Evolutionary conservation across 2,113 vertebrate species (phyloP).

Genomic region (Tetraodon nigroviridis): DNA sequence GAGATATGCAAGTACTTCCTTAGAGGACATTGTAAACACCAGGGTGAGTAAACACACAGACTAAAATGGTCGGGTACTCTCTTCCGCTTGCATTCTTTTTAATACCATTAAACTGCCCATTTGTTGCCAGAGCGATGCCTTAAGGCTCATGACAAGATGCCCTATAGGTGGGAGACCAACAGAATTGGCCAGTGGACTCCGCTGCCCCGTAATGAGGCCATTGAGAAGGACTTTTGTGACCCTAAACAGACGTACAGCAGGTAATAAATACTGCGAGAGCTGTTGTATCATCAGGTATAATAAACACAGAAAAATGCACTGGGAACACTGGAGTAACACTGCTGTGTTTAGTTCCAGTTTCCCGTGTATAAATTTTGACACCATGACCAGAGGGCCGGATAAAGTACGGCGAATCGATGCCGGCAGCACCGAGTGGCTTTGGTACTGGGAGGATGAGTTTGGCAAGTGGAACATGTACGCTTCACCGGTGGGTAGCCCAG

Average conservation of each 20-base stretch:
- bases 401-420: constrained; percentile 64
- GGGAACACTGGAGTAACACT: background rate
- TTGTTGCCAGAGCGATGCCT: constrained; percentile 56
- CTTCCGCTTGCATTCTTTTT: too few species aligned
- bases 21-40: constrained; percentile 66
- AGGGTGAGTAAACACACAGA: constrained; percentile 44
- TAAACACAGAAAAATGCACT: too few species aligned
- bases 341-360: constrained; percentile 18
- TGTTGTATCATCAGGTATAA: too few species aligned
- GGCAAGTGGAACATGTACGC: constrained; percentile 63
- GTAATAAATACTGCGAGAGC: constrained; percentile 28
- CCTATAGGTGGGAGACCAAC: constrained; percentile 70
- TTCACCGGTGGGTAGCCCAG: constrained; percentile 63
- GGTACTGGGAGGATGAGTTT: constrained; percentile 73
- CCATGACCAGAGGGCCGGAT: constrained; percentile 44
- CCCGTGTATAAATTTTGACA: constrained; percentile 53
- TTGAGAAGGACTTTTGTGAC: constrained; percentile 71
- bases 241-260: constrained; percentile 66
- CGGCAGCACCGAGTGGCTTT: constrained; percentile 65
- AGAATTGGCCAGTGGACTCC: constrained; percentile 48
- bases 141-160: constrained; percentile 64
- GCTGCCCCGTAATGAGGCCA: constrained; percentile 55
- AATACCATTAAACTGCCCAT: background rate
- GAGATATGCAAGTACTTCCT: constrained; percentile 74
- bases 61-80: too few species aligned